Percentiles rank a stretch among this genome's conserved stretches.
These are phyloP conservation scores for Orthonychiurus folsomi DNA, from an alignment of 2,888 invertebrate species.

Conservation along the genomic window DNA sequence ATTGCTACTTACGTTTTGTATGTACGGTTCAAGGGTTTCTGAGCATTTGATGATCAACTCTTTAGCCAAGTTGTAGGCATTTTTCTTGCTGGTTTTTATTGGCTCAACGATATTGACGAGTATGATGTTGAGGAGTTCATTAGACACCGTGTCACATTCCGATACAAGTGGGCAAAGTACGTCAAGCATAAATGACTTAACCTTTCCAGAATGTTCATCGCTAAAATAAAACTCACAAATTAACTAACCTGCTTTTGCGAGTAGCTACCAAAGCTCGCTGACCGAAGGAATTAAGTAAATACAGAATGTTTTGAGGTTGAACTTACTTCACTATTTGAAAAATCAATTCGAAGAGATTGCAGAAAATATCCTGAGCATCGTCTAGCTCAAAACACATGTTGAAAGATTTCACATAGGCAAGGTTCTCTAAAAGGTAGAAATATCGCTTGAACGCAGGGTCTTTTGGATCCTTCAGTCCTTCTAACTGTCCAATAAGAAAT, in stretches of 20 bases:
- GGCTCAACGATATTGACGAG: conserved; percentile 91
- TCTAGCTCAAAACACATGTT: conserved; percentile 98
- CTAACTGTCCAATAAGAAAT: conserved; percentile 86
- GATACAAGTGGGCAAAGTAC: conserved; percentile 87
- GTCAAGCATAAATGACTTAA: conserved; percentile 94
- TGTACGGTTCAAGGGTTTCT: conserved; percentile 85
- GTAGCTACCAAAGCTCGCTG: background rate
- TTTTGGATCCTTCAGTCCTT: conserved; percentile 89
- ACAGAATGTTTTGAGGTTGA: conserved; percentile 5
- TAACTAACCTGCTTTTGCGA: conserved; percentile 2
- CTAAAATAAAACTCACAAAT: conserved; percentile 47
- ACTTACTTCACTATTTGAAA: conserved; percentile 92
- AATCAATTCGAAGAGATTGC: conserved; percentile 82
- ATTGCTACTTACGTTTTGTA: conserved; percentile 75
- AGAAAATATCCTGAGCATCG: conserved; percentile 94
- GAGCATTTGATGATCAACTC: conserved; percentile 85
- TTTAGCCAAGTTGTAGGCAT: conserved; percentile 81
- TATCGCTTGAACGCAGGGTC: conserved; percentile 95
- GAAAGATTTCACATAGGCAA: conserved; percentile 95
- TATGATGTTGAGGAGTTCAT: conserved; percentile 86
- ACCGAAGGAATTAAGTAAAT: no score
- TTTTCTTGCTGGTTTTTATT: conserved; percentile 75
- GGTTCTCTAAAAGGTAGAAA: conserved; percentile 91
- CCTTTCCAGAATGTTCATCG: conserved; percentile 91
- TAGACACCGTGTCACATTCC: conserved; percentile 90